These are phyloP conservation scores for Trichomalopsis sarcophagae DNA, from an alignment of 1,140 invertebrate species.

Conservation along the genomic window DNA sequence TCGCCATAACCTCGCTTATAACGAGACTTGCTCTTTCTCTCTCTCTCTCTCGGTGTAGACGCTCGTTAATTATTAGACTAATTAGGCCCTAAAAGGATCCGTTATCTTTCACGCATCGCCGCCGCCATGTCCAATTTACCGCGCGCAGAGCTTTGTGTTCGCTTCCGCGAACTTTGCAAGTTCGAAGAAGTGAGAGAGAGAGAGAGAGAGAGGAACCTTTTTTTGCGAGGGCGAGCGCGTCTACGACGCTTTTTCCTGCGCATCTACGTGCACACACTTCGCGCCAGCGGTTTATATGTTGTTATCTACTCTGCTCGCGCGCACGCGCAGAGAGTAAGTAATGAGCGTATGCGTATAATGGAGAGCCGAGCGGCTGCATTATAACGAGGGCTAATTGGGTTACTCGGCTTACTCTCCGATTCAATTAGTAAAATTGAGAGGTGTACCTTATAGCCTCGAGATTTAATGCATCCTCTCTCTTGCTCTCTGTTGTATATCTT, in stretches of 20 bases:
- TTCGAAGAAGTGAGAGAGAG: background rate
- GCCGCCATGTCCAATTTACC: background rate
- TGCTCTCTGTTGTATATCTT: too few relatives aligned
- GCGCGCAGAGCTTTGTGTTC: background rate
- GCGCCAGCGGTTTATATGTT: background rate
- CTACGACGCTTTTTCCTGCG: too few relatives aligned
- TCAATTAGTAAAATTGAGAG: constrained; percentile 32
- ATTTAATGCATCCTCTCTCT: background rate
- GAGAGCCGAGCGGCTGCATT: background rate
- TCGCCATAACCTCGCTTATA: background rate
- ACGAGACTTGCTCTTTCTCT: background rate
- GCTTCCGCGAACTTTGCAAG: constrained; percentile 10
- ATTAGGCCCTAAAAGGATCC: constrained; percentile 25
- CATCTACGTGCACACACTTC: too few relatives aligned
- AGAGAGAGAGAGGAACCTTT: background rate
- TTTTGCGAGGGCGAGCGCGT: too few relatives aligned
- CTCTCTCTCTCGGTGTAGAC: background rate
- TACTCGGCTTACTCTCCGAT: background rate
- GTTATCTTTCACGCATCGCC: constrained; percentile 40
- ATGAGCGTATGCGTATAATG: background rate
- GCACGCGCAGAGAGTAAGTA: background rate
- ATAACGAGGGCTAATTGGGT: constrained; percentile 34
- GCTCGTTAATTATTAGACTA: constrained; percentile 36
- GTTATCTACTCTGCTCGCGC: background rate
- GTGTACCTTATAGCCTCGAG: background rate